phyloP scores from a whole-genome alignment of 2,113 vertebrate genomes.

The Empidonax alnorum region DNA sequence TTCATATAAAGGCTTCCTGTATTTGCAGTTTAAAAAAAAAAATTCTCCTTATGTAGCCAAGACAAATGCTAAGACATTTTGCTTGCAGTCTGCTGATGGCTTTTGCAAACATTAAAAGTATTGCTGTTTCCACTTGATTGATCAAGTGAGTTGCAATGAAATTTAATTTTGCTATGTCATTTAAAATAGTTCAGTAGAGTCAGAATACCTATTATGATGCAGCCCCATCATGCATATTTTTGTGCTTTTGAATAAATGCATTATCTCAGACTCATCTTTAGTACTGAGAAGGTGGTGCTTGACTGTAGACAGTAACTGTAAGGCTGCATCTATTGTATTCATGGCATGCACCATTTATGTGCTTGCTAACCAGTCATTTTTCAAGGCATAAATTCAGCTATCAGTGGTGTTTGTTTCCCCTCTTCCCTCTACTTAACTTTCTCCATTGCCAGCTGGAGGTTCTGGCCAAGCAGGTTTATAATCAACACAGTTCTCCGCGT shows the following conservation, averaged over 20 bases:
- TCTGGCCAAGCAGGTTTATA: background rate
- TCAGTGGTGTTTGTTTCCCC: background rate
- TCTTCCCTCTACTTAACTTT: background rate
- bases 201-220: background rate
- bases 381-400: background rate
- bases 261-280: background rate
- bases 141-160: constrained; percentile 43
- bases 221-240: background rate
- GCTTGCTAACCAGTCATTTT: background rate
- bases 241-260: background rate
- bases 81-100: background rate
- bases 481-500: background rate
- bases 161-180: constrained; percentile 24
- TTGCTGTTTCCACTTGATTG: constrained; percentile 45
- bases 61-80: constrained; percentile 5
- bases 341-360: background rate
- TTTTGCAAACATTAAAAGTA: constrained; percentile 24
- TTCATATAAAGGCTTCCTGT: constrained; percentile 18
- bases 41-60: background rate
- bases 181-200: constrained; percentile 10
- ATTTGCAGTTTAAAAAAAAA: constrained; percentile 7
- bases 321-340: background rate
- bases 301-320: background rate
- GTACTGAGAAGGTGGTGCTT: background rate
- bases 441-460: background rate